phyloP scores from a whole-genome alignment of 2,113 vertebrate genomes.

The Cynoglossus semilaevis region DNA sequence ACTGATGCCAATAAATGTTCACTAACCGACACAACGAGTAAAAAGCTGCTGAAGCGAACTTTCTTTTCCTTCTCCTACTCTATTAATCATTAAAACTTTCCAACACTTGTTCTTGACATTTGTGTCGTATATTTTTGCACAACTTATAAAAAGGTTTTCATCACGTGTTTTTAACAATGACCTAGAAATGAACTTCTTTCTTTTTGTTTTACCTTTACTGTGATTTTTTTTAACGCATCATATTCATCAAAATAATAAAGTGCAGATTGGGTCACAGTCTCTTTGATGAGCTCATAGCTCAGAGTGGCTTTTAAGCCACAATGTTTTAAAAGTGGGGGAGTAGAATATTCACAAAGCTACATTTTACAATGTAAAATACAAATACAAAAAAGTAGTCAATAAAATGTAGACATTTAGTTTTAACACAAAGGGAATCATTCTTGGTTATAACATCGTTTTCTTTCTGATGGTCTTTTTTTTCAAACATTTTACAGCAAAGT shows the following conservation, averaged over 20 bases:
- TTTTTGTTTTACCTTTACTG: conserved; percentile 8
- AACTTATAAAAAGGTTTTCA: neutral
- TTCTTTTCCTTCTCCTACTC: conserved; percentile 49
- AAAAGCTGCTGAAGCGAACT: conserved; percentile 17
- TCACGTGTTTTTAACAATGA: conserved; percentile 16
- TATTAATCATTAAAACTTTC: conserved; percentile 48
- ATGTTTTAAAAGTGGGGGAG: neutral
- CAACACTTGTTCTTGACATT: conserved; percentile 12
- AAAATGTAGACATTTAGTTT: no score
- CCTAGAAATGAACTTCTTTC: conserved; percentile 15
- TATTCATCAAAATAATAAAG: conserved; percentile 15
- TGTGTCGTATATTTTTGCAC: conserved; percentile 3
- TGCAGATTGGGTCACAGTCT: conserved; percentile 22
- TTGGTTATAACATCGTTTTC: neutral
- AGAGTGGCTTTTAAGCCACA: conserved; percentile 21
- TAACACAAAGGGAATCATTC: no score
- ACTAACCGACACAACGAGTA: conserved; percentile 16
- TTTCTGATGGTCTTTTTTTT: neutral
- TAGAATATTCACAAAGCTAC: conserved; percentile 18
- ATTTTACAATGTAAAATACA: conserved; percentile 10
- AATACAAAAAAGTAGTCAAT: neutral
- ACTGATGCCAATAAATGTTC: neutral
- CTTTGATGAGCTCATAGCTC: conserved; percentile 30
- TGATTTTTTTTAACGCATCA: conserved; percentile 10
- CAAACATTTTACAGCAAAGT: neutral